These are phyloP conservation scores for Hypsibius dujardini DNA, from an alignment of 1,140 invertebrate genomes.

Conservation along the genomic window DNA sequence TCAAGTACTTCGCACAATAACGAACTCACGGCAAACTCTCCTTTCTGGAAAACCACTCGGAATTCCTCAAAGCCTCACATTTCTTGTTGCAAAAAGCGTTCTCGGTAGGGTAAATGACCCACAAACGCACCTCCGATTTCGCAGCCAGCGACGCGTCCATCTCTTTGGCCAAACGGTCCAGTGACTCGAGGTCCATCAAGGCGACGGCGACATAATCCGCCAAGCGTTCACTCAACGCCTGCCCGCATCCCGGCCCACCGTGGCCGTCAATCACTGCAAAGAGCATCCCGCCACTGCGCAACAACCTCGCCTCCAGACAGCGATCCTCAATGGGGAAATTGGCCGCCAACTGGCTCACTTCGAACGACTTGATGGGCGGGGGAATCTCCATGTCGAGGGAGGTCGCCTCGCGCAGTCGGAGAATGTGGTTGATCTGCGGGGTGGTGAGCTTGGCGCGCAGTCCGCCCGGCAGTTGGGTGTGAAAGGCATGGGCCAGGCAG, in stretches of 20 bases:
- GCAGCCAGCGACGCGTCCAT: neutral
- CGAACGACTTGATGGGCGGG: conserved; percentile 52
- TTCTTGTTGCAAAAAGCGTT: too few species aligned
- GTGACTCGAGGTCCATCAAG: conserved; percentile 18
- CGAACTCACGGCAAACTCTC: too few species aligned
- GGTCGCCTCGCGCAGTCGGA: neutral
- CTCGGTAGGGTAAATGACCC: too few species aligned
- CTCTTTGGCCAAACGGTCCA: conserved; percentile 36
- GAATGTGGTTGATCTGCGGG: neutral
- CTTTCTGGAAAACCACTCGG: too few species aligned
- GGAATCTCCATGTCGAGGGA: neutral
- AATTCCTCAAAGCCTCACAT: too few species aligned
- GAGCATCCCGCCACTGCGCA: conserved; percentile 54
- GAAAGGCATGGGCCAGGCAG: neutral
- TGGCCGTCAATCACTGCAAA: conserved; percentile 90
- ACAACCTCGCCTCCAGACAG: conserved; percentile 56
- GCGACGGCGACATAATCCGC: conserved; percentile 4
- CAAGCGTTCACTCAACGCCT: conserved; percentile 39
- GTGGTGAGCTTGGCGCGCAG: neutral
- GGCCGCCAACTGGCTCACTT: conserved; percentile 76
- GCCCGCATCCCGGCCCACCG: conserved; percentile 70
- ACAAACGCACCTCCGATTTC: neutral
- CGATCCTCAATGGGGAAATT: conserved; percentile 89
- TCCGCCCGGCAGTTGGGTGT: neutral
- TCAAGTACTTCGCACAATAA: too few species aligned